Percentiles rank a stretch among this genome's conserved stretches.
These are phyloP conservation scores for Eristalis intricaria DNA, from an alignment of 2,888 invertebrate genomes.

Conservation along the genomic window DNA sequence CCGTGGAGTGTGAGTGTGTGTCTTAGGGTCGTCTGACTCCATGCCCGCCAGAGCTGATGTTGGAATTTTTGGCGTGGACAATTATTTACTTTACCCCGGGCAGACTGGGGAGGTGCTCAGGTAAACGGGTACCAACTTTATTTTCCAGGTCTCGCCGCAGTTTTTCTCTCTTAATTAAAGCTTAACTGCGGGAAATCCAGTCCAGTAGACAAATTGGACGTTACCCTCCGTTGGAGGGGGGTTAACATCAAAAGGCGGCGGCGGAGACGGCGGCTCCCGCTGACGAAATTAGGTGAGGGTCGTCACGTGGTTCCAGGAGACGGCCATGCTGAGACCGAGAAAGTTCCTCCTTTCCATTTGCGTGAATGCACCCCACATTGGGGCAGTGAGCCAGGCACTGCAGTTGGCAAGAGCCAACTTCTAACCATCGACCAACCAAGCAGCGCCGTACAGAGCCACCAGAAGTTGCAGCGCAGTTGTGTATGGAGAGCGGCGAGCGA, in stretches of 20 bases:
- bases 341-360: slow-evolving; percentile 36
- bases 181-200: slow-evolving; percentile 69
- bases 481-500: slow-evolving; percentile 32
- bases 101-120: background rate
- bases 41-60: slow-evolving; percentile 18
- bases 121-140: slow-evolving; percentile 7
- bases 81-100: slow-evolving; percentile 63
- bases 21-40: slow-evolving; percentile 31
- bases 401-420: slow-evolving; percentile 45
- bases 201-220: slow-evolving; percentile 67
- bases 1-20: background rate
- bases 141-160: slow-evolving; percentile 55
- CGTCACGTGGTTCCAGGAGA: slow-evolving; percentile 35
- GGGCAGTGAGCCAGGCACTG: slow-evolving; percentile 14
- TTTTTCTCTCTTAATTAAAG: slow-evolving; percentile 69
- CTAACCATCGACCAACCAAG: slow-evolving; percentile 10
- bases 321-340: slow-evolving; percentile 26
- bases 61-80: slow-evolving; percentile 61
- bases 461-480: slow-evolving; percentile 47
- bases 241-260: slow-evolving; percentile 29
- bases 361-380: background rate
- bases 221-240: slow-evolving; percentile 34
- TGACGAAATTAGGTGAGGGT: slow-evolving; percentile 56
- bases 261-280: no score
- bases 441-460: background rate